Base-by-base conservation (phyloP, 2,797 vertebrate species). In the Sorex maritimensis region DNA sequence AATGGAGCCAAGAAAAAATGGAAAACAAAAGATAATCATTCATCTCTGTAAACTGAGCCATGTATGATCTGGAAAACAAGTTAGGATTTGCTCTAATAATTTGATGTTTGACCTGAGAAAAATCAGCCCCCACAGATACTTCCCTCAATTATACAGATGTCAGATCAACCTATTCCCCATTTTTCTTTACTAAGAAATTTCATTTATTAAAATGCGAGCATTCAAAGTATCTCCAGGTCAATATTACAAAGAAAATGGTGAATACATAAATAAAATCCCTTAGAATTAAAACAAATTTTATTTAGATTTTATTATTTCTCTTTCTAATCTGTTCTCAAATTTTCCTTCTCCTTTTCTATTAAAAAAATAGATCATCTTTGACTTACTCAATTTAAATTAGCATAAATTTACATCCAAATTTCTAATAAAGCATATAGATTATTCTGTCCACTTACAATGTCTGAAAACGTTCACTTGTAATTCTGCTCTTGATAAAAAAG, bases 221-320 rank as follows among this genome's bases (percentile, higher is more conserved):
- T 65, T 88, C 77, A 93, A 30, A 5, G 87, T 52, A 52, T 52
- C 17, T 63, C 77, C 92, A 81, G 77, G 9, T 2, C 13, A 91
- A 9, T 2, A 65, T 65, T 94, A 85, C 0, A 85, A 15, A 81
- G 24, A 78, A 11, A 52, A 52, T 65, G 75, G 11, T 65, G 49
- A 86, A 55, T 72, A n/a, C 7, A 90, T 72, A 74, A 94, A 78
- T 26, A 30, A 75, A 90, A 91, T 72, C 86, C 26, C 19, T 92
- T 88, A 82, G 86, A 91, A 83, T 81, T 69, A 92, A 93, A 90
- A 80, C 17, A 61, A 95, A 86, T 87, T 89, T 9, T 1, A 23
- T 24, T 90, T 88, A 23, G 75, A 46, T 69, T 90, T 90, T 67
- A 85, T 46, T 75, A 92, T 85, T 58, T 94, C 72, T 83, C 61